Evolutionary conservation across 92 coral and sea anemone genomes (phyloP), one percentile per base, ranked within the genome.

Genomic region (Epizoanthus ramosus): DNA sequence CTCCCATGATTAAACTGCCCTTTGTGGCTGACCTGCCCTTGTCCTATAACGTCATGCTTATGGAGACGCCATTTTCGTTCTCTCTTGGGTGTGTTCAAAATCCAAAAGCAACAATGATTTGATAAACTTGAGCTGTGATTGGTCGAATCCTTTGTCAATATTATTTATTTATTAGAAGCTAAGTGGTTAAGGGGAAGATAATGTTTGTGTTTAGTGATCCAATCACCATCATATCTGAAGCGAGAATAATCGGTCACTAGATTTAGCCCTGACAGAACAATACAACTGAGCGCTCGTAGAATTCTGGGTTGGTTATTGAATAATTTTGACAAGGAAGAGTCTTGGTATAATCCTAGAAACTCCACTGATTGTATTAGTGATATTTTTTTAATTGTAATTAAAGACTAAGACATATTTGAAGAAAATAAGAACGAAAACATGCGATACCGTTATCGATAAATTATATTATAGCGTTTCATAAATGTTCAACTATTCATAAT

Each of bases 1-100:
- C 82, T 77, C 66, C 71, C 82, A 77, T 77, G 82, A 77, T 77
- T 77, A 77, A 77, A 77, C 71, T 77, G 12, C 58, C 41, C 82
- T 41, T 8, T 60, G 71, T 21, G 22, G 82, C 39, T 61, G 82
- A 77, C 82, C 82, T 60, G 82, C 82, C 82, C 82, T 18, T 8
- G 43, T 61, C 18, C 3, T 45, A 77, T 77, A 77, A 77, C 82
- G 82, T 77, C 82, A 77, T 65, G 25, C 14, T 8, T 58, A 8
- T 10, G 37, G 37, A 77, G 82, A 58, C 82, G 33, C 59, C 82
- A 60, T 60, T 77, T 60, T 77, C 24, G 82, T 77, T 61, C 41
- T 61, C 63, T 41, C 68, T 58, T 0, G 68, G 80, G 80, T 75
- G 80, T 33, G 80, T 75, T 75, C 82, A 77, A 77, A 65, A 41